Evolutionary conservation across 1,140 invertebrate species (phyloP).

Genomic region (Microplitis demolitor): DNA sequence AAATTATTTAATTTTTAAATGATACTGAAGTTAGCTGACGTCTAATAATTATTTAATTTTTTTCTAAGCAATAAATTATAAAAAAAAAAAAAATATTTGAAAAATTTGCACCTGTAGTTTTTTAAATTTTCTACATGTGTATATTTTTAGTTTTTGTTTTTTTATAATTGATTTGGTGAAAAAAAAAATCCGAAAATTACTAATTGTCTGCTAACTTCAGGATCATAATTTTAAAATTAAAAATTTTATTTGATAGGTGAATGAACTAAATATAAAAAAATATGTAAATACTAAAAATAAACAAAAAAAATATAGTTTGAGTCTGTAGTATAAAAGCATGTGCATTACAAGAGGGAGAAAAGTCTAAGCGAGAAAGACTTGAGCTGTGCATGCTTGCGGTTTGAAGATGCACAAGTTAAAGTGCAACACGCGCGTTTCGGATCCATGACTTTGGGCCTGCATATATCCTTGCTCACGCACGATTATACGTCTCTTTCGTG

Average conservation of each 20-base stretch:
- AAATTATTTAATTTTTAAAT: no score
- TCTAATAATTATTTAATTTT: no score
- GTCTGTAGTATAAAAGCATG: neutral
- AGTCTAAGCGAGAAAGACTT: conserved; percentile 29
- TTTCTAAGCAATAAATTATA: no score
- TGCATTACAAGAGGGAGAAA: conserved; percentile 17
- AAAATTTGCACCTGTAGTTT: no score
- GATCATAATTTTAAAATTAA: no score
- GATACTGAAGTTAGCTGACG: no score
- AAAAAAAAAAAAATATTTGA: no score
- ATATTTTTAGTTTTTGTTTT: no score
- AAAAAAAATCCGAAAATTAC: no score
- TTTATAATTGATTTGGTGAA: no score
- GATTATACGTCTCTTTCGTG: conserved; percentile 23
- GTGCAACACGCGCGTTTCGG: conserved; percentile 28
- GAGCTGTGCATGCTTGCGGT: conserved; percentile 32
- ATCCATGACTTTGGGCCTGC: conserved; percentile 30
- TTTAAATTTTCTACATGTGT: no score
- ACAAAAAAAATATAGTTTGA: neutral
- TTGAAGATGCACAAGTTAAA: conserved; percentile 25
- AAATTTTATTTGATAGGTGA: neutral
- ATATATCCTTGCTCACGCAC: conserved; percentile 13
- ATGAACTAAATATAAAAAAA: neutral
- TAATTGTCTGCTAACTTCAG: no score
- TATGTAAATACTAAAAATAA: neutral